Evolutionary conservation across 2,113 vertebrate species (phyloP).

Genomic region (Hoplias malabaricus): DNA sequence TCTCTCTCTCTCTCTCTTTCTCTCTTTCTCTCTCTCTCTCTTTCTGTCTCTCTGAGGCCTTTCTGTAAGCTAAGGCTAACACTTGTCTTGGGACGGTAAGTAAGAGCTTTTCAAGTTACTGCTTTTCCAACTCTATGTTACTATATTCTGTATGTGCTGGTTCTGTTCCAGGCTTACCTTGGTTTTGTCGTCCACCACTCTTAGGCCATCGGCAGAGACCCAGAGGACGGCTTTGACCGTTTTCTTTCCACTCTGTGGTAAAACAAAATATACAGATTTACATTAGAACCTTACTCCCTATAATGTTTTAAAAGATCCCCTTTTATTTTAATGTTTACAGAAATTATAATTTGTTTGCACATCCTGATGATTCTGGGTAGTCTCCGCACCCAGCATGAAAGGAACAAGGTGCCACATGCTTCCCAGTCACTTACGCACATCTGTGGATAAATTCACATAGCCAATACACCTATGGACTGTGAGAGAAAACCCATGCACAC

Average conservation of each 20-base stretch:
- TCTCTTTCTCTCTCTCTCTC: neutral
- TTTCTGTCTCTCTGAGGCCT: neutral
- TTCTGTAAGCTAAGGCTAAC: neutral
- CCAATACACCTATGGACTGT: no score
- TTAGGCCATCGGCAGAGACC: conserved; percentile 90
- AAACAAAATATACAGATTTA: neutral
- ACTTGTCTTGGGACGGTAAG: neutral
- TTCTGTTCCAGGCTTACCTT: conserved; percentile 73
- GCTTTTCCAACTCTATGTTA: neutral
- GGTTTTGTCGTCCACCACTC: conserved; percentile 92
- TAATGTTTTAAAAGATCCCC: neutral
- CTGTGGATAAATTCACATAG: no score
- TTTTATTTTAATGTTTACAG: no score
- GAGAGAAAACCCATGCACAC: no score
- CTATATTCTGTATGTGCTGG: neutral
- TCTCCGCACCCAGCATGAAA: no score
- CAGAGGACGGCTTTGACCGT: conserved; percentile 88
- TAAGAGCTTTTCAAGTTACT: neutral
- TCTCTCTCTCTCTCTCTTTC: neutral
- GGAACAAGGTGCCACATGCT: no score
- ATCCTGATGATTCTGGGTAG: no score
- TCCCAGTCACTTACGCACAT: no score
- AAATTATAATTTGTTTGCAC: no score
- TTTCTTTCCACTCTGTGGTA: conserved; percentile 84
- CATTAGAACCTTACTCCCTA: neutral